phyloP scores from a whole-genome alignment of 2,888 invertebrate species.

The Plebejus melissa region DNA sequence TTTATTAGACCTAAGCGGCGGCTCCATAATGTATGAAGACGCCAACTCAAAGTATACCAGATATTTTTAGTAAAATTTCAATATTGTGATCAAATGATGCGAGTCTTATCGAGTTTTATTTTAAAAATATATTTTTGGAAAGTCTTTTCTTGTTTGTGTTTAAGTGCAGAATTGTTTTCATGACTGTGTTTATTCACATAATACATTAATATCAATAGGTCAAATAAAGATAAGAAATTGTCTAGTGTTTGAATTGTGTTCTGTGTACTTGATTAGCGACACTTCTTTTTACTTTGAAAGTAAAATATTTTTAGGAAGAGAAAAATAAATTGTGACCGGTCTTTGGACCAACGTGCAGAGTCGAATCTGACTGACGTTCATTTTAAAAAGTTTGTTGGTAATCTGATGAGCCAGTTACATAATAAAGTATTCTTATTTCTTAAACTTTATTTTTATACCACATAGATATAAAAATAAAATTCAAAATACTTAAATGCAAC shows the following conservation, averaged over 20 bases:
- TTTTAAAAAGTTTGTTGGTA: too few species aligned
- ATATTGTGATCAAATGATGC: slow-evolving; percentile 22
- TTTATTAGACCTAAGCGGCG: slow-evolving; percentile 22
- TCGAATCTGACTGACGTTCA: too few species aligned
- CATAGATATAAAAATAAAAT: not conserved
- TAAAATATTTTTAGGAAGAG: not conserved
- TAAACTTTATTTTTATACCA: too few species aligned
- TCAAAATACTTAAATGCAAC: not conserved
- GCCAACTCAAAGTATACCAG: slow-evolving; percentile 15
- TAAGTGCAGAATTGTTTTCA: not conserved
- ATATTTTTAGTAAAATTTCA: slow-evolving; percentile 25
- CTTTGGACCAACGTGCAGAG: not conserved
- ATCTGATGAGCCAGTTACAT: too few species aligned
- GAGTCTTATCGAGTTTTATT: not conserved
- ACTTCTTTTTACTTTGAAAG: not conserved
- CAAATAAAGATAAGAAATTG: too few species aligned
- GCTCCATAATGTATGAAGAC: slow-evolving; percentile 23
- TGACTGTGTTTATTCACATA: too few species aligned
- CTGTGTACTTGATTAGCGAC: not conserved
- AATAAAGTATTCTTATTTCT: too few species aligned
- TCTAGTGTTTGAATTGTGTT: too few species aligned
- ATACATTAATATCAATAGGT: too few species aligned
- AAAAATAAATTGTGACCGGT: not conserved
- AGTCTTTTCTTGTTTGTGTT: not conserved
- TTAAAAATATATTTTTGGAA: not conserved